A percentile compares a stretch with the other conserved stretches of the same genome.
Evolutionary conservation across 2,797 vertebrate species (phyloP).

Genomic region (Smutsia gigantea): DNA sequence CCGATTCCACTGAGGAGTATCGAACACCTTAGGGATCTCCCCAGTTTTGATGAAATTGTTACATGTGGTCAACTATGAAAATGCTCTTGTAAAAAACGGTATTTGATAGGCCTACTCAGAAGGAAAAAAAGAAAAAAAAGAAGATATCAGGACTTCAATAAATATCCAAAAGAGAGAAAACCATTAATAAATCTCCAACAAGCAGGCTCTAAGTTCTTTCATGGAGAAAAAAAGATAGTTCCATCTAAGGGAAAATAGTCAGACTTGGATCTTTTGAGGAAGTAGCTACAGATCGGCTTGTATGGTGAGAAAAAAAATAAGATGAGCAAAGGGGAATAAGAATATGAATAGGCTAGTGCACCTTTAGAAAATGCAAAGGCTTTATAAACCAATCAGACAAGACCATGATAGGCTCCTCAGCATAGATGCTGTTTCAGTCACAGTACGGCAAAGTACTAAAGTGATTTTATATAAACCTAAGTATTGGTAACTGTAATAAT

Average conservation of each 20-base stretch:
- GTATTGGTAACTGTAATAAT: neutral
- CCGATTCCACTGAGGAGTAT: neutral
- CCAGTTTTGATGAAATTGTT: neutral
- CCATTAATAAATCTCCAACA: neutral
- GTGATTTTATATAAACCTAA: neutral
- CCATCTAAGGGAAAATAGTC: neutral
- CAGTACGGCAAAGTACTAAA: neutral
- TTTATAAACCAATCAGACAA: neutral
- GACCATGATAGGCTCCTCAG: fast-evolving
- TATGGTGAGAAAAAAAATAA: neutral
- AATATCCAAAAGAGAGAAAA: neutral
- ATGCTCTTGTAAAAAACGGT: neutral
- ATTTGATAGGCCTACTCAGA: neutral
- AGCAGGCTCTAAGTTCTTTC: neutral
- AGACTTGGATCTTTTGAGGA: neutral
- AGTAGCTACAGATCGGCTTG: neutral
- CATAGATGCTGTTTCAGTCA: neutral
- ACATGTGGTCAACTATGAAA: neutral
- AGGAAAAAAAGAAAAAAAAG: neutral
- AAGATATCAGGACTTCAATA: neutral
- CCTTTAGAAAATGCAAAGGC: neutral
- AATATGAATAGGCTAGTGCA: neutral
- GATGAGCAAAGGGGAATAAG: neutral
- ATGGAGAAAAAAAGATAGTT: neutral
- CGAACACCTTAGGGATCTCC: neutral